Conservation (phyloP, 2,888 invertebrate species). For the Didymodactylos carnosus region DNA sequence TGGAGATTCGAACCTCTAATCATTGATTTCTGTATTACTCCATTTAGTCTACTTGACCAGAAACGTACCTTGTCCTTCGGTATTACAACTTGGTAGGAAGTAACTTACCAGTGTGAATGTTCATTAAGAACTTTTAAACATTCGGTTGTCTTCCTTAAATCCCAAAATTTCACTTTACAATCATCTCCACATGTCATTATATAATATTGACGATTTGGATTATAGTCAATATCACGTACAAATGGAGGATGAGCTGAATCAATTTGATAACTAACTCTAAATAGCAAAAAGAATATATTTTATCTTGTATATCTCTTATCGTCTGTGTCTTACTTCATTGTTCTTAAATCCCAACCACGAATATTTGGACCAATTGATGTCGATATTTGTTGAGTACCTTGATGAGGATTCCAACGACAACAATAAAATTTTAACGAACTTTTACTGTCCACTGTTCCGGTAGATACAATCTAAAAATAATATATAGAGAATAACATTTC, state of each 20-base stretch:
- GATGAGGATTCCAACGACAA: conserved; percentile 88
- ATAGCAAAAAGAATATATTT: not conserved
- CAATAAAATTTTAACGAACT: conserved; percentile 56
- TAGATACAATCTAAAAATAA: too few species aligned
- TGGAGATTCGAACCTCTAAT: not conserved
- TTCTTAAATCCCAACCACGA: conserved; percentile 65
- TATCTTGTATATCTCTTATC: not conserved
- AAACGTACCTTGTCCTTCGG: too few species aligned
- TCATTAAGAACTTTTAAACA: conserved; percentile 49
- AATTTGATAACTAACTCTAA: conserved; percentile 43
- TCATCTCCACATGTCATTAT: conserved; percentile 85
- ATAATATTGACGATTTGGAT: conserved; percentile 88
- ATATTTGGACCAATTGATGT: conserved; percentile 65
- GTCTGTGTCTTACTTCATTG: conserved; percentile 40
- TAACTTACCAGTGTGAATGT: conserved; percentile 41
- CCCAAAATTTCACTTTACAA: conserved; percentile 84
- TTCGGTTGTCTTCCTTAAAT: conserved; percentile 49
- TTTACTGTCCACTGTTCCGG: conserved; percentile 34
- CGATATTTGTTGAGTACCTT: conserved; percentile 61
- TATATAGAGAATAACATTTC: too few species aligned
- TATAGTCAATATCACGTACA: conserved; percentile 75
- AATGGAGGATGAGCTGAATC: conserved; percentile 69
- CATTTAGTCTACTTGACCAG: too few species aligned
- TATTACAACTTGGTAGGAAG: not conserved
- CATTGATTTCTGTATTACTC: not conserved